These are phyloP conservation scores for Drosophila affinis DNA, from an alignment of 2,888 invertebrate genomes.

Conservation along the genomic window DNA sequence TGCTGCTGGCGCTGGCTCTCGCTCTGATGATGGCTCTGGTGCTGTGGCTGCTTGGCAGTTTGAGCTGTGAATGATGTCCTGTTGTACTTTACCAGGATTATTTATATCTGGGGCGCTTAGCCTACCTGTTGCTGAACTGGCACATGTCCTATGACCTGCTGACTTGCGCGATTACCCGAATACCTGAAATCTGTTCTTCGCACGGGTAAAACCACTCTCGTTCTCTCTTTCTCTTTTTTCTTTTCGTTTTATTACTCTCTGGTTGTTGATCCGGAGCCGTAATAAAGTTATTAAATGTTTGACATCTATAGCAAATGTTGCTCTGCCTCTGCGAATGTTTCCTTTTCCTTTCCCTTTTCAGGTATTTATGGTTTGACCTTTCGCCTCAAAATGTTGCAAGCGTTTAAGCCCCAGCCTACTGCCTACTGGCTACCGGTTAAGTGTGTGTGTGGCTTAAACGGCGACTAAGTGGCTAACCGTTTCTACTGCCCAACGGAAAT, in stretches of 20 bases:
- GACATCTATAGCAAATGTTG: constrained; percentile 37
- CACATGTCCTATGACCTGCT: constrained; percentile 41
- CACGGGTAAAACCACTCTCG: constrained; percentile 44
- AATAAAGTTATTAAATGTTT: constrained; percentile 34
- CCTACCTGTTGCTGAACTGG: constrained; percentile 8
- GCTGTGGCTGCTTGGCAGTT: constrained; percentile 51
- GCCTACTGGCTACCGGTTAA: constrained; percentile 7
- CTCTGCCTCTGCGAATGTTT: constrained; percentile 2
- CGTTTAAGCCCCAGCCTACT: too few species aligned
- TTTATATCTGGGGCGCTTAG: constrained; percentile 61
- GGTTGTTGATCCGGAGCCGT: constrained; percentile 12
- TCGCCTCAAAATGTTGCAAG: constrained; percentile 22
- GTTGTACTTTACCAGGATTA: constrained; percentile 59
- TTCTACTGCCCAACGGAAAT: neutral
- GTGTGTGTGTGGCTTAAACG: constrained; percentile 23
- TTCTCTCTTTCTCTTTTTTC: neutral
- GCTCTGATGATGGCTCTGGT: constrained; percentile 26
- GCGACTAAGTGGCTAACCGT: constrained; percentile 35
- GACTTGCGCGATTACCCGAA: constrained; percentile 62
- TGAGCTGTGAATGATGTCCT: constrained; percentile 71
- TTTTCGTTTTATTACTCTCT: neutral
- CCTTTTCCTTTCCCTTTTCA: constrained; percentile 19
- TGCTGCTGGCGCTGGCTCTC: constrained; percentile 4
- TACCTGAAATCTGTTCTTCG: constrained; percentile 53
- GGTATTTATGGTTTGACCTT: constrained; percentile 64